Evolutionary conservation across 2,888 invertebrate genomes (phyloP).

Genomic region (Nemotelus nigrinus): DNA sequence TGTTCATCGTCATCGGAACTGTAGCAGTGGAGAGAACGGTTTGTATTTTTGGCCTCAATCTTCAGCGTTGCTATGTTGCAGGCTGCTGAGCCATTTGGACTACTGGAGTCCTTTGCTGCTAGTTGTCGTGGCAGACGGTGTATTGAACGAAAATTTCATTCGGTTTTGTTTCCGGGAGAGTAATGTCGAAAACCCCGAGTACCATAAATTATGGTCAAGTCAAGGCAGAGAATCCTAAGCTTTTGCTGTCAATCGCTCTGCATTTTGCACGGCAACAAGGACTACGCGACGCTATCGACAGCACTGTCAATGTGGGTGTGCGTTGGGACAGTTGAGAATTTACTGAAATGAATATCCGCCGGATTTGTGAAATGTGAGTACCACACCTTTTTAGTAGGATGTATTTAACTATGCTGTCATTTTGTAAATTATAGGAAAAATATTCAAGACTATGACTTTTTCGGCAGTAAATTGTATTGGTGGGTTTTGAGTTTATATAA

Average conservation of each 20-base stretch:
- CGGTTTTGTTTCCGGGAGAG: conserved; percentile 41
- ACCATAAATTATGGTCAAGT: conserved; percentile 28
- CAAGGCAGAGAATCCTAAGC: conserved; percentile 30
- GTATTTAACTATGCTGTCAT: too few species aligned
- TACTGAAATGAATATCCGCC: too few species aligned
- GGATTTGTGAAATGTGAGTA: too few species aligned
- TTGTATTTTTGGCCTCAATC: not conserved
- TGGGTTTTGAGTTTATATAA: too few species aligned
- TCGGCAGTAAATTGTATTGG: too few species aligned
- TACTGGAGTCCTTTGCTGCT: not conserved
- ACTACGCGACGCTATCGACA: too few species aligned
- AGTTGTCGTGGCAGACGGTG: not conserved
- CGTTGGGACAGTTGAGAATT: too few species aligned
- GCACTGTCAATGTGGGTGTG: too few species aligned
- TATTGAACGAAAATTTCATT: conserved; percentile 40
- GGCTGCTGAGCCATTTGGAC: not conserved
- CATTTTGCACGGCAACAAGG: too few species aligned
- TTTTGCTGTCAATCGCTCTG: conserved; percentile 23
- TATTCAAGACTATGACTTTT: too few species aligned
- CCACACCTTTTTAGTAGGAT: too few species aligned
- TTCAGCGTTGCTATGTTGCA: not conserved
- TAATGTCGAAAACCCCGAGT: conserved; percentile 22
- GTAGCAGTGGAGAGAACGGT: not conserved
- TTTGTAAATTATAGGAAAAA: too few species aligned
- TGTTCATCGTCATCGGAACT: conserved; percentile 6